phyloP scores from a whole-genome alignment of 2,113 vertebrate genomes.

The Egretta garzetta region DNA sequence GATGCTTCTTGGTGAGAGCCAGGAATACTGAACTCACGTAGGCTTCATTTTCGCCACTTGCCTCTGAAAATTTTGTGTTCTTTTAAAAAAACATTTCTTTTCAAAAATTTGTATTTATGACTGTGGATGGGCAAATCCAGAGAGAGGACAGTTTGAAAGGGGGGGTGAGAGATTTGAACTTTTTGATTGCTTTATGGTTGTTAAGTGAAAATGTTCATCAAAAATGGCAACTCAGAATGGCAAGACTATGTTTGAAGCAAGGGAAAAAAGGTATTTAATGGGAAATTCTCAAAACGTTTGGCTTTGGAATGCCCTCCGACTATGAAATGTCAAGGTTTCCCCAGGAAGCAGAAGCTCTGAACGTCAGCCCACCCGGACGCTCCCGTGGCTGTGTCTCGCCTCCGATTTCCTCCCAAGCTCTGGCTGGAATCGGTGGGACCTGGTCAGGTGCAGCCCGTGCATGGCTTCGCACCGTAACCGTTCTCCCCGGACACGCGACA shows the following conservation, averaged over 20 bases:
- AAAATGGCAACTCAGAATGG: background rate
- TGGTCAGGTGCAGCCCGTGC: background rate
- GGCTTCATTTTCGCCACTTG: background rate
- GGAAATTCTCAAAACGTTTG: background rate
- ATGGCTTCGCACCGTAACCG: accelerated
- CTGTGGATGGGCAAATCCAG: background rate
- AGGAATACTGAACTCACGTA: background rate
- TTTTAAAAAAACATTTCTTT: background rate
- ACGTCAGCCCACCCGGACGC: background rate
- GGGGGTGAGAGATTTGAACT: background rate
- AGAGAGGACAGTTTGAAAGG: background rate
- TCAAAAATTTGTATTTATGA: background rate
- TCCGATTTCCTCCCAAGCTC: background rate
- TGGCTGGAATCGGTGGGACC: background rate
- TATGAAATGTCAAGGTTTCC: background rate
- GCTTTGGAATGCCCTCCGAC: background rate
- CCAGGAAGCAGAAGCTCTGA: background rate
- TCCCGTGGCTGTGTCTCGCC: background rate
- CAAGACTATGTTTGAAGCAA: background rate
- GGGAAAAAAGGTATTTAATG: accelerated
- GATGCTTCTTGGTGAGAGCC: background rate
- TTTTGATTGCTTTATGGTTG: background rate
- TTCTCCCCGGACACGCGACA: accelerated
- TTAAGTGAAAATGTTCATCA: background rate
- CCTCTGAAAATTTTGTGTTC: background rate